These are phyloP conservation scores for Boloria euphrosyne DNA, from an alignment of 2,888 invertebrate genomes.

Conservation along the genomic window DNA sequence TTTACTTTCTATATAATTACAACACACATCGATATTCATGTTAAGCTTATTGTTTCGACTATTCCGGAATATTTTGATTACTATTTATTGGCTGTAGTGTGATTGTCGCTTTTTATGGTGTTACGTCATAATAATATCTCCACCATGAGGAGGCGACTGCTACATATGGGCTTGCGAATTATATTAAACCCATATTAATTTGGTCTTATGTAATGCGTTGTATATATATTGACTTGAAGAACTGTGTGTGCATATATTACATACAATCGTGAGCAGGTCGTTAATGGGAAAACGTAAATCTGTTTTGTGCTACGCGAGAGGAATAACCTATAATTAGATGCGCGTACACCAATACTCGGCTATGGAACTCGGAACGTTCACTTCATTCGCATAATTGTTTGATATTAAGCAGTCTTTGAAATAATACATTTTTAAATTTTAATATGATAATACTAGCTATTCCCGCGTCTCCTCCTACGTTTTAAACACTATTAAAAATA, in stretches of 20 bases:
- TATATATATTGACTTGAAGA: conserved; percentile 40
- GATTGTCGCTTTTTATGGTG: background rate
- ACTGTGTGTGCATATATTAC: conserved; percentile 22
- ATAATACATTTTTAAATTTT: conserved; percentile 11
- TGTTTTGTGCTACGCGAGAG: conserved; percentile 75
- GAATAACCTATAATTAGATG: conserved; percentile 81
- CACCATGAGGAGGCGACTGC: background rate
- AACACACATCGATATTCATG: background rate
- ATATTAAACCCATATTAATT: conserved; percentile 8
- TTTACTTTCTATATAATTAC: background rate
- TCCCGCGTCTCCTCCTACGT: no score
- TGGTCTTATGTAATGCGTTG: conserved; percentile 23
- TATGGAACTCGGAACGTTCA: conserved; percentile 37
- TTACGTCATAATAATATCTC: background rate
- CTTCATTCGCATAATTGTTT: conserved; percentile 33
- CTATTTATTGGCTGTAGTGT: background rate
- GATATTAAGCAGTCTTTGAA: conserved; percentile 31
- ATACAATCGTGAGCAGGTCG: conserved; percentile 73
- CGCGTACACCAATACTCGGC: conserved; percentile 60
- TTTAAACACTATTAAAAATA: no score
- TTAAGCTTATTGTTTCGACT: background rate
- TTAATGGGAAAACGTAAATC: conserved; percentile 75
- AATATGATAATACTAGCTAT: no score
- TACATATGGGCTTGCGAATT: background rate
- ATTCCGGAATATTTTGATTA: background rate